Evolutionary conservation across 2,888 invertebrate genomes (phyloP).

Genomic region (Acleris literana): DNA sequence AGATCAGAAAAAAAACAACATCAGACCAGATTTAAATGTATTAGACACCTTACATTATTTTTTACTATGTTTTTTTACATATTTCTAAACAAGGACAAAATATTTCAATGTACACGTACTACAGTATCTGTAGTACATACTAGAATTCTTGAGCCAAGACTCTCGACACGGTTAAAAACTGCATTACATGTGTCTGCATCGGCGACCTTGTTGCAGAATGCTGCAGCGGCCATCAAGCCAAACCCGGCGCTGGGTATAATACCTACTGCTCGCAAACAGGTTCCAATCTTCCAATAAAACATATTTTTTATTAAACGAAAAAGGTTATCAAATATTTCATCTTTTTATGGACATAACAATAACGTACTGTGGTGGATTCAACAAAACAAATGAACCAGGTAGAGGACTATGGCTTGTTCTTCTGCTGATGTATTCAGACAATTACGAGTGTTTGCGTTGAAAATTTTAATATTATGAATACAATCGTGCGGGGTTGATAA

Average conservation of each 20-base stretch:
- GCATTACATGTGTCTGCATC: conserved; percentile 1
- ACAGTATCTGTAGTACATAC: too few species aligned
- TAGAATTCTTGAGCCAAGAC: too few species aligned
- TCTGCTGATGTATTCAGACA: too few species aligned
- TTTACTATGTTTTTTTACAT: not conserved
- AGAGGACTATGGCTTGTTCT: too few species aligned
- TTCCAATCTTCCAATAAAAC: conserved; percentile 23
- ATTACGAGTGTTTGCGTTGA: too few species aligned
- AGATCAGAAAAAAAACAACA: too few species aligned
- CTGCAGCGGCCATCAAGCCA: conserved; percentile 17
- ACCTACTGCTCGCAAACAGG: conserved; percentile 20
- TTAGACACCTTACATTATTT: not conserved
- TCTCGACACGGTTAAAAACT: not conserved
- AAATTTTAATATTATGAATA: too few species aligned
- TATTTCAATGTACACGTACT: not conserved
- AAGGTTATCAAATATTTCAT: not conserved
- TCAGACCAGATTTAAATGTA: not conserved
- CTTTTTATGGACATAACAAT: too few species aligned
- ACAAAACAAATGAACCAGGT: too few species aligned
- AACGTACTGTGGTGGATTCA: too few species aligned
- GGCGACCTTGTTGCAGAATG: conserved; percentile 22
- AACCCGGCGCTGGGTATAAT: conserved; percentile 19
- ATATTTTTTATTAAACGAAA: conserved; percentile 6
- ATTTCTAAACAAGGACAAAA: not conserved
- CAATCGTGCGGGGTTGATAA: too few species aligned